Percentiles rank a stretch among this genome's conserved stretches.
phyloP scores from a whole-genome alignment of 2,797 vertebrate genomes.

The Lophotriccus pileatus region DNA sequence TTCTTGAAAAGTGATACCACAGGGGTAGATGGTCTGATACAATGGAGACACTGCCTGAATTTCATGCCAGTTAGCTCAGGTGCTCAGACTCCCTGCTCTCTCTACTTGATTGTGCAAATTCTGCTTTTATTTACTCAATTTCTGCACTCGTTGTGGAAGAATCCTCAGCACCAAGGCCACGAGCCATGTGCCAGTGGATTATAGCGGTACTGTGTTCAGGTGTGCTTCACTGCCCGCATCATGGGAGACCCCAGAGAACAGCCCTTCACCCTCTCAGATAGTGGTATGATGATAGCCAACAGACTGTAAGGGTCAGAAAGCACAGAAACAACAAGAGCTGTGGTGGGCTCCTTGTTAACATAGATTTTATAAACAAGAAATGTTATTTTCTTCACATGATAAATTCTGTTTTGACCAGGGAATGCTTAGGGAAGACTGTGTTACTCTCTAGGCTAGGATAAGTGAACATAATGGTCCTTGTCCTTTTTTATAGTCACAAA shows the following conservation, averaged over 20 bases:
- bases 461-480: background rate
- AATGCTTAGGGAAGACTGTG: background rate
- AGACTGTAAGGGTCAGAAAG: background rate
- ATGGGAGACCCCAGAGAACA: background rate
- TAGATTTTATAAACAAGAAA: constrained; percentile 3
- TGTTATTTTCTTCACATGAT: background rate
- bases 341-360: background rate
- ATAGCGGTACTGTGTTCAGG: background rate
- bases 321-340: background rate
- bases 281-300: background rate
- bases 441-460: background rate
- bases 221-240: background rate
- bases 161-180: background rate
- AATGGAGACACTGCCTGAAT: background rate
- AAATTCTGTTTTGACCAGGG: background rate
- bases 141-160: background rate
- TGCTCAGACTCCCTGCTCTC: background rate
- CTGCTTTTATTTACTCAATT: background rate
- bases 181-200: background rate
- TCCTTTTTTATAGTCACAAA: background rate
- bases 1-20: background rate
- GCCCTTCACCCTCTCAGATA: background rate
- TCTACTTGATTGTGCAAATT: background rate
- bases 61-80: background rate
- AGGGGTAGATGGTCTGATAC: background rate